phyloP scores from a whole-genome alignment of 2,888 invertebrate species.

The Mesorhabditis sp. region DNA sequence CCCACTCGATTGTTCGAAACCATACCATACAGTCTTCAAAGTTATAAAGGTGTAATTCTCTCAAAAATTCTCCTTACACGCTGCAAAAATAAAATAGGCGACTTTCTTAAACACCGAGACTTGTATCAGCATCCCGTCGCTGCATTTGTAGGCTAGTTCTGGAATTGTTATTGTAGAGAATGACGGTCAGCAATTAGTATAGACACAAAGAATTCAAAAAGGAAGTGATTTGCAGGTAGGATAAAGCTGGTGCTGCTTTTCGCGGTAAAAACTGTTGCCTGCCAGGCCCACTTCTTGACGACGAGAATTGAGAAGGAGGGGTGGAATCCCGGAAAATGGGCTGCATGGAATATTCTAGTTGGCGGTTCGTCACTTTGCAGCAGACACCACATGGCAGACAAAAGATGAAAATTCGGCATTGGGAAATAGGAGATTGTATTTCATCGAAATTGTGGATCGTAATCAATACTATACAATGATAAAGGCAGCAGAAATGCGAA shows the following conservation, averaged over 20 bases:
- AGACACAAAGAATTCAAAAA: background rate
- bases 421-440: too few relatives aligned
- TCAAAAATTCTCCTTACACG: background rate
- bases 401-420: too few relatives aligned
- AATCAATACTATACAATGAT: too few relatives aligned
- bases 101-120: background rate
- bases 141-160: background rate
- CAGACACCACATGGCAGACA: too few relatives aligned
- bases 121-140: background rate
- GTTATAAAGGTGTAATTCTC: background rate
- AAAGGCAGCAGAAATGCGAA: too few relatives aligned
- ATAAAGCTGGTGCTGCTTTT: background rate
- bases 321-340: too few relatives aligned
- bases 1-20: slow-evolving; percentile 2
- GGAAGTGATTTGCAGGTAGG: too few relatives aligned
- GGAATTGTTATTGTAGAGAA: background rate
- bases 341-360: too few relatives aligned
- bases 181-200: background rate
- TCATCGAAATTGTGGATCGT: too few relatives aligned
- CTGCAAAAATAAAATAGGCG: background rate
- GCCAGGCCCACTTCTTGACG: background rate
- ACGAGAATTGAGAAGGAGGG: background rate
- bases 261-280: background rate
- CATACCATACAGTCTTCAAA: background rate
- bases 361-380: too few relatives aligned